Evolutionary conservation across 2,113 vertebrate genomes (phyloP), one percentile per base, ranked within the genome.

Genomic region (Podiceps cristatus): DNA sequence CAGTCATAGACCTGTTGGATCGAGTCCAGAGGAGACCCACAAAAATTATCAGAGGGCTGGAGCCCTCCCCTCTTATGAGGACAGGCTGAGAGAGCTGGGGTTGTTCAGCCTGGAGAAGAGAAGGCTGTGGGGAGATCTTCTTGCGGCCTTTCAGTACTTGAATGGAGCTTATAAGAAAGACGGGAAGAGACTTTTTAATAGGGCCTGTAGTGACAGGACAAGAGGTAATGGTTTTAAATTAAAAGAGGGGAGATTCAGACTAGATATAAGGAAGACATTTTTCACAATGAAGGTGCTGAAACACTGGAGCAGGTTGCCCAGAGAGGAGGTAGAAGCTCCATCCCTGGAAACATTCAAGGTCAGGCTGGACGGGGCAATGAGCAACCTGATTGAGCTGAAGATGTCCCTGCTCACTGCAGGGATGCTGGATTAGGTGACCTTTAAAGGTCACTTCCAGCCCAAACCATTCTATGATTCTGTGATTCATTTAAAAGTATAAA

Each of bases 11-110:
- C 13, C 6, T 53, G n/a, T 3, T 74, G 33, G 8, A 85, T 6
- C 1, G 5, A 11, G 9, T 52, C 66, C 33, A 78, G 11, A 69
- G 29, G 15, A 53, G 29, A 33, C 17, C 10, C 25, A 56, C 8
- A 62, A 25, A 90, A 78, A 29, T 18, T 1, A 31, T 19, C 19
- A 87, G 16, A 55, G 16, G 20, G 5, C 0, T 55, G 12, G 11
- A 74, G 8, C 11, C n/a, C 37, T 37, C 14, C 17, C 44, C 15
- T 13, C 1, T 29, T n/a, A 0, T 3, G 3, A 47, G 4, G 7
- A 50, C 22, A 83, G 19, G 16, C 20, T 60, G 59, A 86, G 28
- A 69, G 25, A 82, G 22, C 6, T n/a, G 10, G 4, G 8, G 14
- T 13, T 64, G 18, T 27, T 91, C 29, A 89, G 55, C 18, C 28